phyloP scores from a whole-genome alignment of 2,888 invertebrate species.

The Copidosoma aretas region DNA sequence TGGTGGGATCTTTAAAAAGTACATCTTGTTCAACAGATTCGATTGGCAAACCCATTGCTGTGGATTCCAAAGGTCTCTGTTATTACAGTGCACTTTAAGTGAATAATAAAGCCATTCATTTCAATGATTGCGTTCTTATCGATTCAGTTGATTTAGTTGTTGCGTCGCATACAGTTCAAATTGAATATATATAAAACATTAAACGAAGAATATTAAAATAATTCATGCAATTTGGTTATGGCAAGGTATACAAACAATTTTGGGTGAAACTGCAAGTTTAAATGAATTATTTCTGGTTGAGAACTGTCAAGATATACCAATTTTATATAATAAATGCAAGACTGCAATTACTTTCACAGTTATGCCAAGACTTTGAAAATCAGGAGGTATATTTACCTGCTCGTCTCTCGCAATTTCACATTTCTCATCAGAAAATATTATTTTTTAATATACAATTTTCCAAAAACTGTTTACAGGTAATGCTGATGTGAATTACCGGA shows the following conservation, averaged over 20 bases:
- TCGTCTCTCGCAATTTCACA: constrained; percentile 76
- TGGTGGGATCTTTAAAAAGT: constrained; percentile 52
- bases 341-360: constrained; percentile 53
- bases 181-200: no score
- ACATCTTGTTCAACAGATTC: constrained; percentile 66
- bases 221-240: no score
- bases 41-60: constrained; percentile 68
- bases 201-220: no score
- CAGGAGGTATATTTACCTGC: constrained; percentile 64
- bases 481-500: constrained; percentile 23
- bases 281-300: constrained; percentile 61
- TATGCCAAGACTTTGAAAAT: no score
- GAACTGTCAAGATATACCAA: constrained; percentile 74
- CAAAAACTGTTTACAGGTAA: constrained; percentile 39
- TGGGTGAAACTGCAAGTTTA: no score
- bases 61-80: constrained; percentile 62
- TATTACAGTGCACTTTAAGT: constrained; percentile 41
- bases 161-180: no score
- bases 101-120: no score
- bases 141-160: constrained; percentile 62
- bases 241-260: no score
- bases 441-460: constrained; percentile 62
- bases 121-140: no score
- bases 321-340: constrained; percentile 63
- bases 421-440: no score